A percentile compares a stretch with the other conserved stretches of the same genome.
phyloP scores from a whole-genome alignment of 2,888 invertebrate genomes.

The Andrena bicolor region DNA sequence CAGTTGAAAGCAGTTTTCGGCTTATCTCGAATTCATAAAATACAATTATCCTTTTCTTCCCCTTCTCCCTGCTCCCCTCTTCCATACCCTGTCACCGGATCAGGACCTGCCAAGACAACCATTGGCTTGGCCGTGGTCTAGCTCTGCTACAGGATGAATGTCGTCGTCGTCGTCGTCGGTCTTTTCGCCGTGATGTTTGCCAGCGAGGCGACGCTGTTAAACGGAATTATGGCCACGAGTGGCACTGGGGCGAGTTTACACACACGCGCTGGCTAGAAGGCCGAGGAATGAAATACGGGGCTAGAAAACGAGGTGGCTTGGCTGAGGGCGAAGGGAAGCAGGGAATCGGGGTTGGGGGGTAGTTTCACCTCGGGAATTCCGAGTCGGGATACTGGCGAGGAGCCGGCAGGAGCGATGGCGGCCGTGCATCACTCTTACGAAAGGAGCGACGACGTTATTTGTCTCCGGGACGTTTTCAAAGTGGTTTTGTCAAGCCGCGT shows the following conservation, averaged over 20 bases:
- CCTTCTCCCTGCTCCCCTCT: background rate
- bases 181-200: conserved; percentile 49
- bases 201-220: conserved; percentile 59
- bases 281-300: conserved; percentile 68
- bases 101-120: background rate
- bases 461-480: conserved; percentile 66
- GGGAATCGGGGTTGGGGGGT: conserved; percentile 48
- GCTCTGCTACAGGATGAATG: background rate
- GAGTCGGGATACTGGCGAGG: conserved; percentile 57
- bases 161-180: conserved; percentile 1
- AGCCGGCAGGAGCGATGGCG: conserved; percentile 65
- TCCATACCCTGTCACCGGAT: background rate
- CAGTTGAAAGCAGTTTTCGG: conserved; percentile 68
- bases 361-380: conserved; percentile 69
- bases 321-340: conserved; percentile 15
- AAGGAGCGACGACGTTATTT: conserved; percentile 66
- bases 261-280: conserved; percentile 1
- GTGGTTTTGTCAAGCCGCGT: conserved; percentile 69
- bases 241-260: conserved; percentile 49
- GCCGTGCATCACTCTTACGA: conserved; percentile 66
- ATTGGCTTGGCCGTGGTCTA: conserved; percentile 2
- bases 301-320: conserved; percentile 43
- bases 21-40: conserved; percentile 80
- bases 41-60: conserved; percentile 75
- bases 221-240: conserved; percentile 64